Conservation (phyloP, 2,888 invertebrate genomes). For the Hermodice carunculata region DNA sequence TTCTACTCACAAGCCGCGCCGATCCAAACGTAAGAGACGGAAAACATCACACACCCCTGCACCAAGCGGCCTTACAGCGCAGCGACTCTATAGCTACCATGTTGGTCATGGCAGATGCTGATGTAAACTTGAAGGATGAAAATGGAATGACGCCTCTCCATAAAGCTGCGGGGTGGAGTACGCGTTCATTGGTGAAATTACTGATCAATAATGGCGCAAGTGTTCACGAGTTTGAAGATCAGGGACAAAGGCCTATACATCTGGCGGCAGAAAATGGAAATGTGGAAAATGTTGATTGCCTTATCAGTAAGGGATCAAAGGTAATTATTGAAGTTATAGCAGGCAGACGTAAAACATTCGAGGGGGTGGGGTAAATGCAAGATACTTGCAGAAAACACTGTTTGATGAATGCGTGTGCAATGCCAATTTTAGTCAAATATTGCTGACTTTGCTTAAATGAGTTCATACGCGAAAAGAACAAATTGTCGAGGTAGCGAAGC, state of each 20-base stretch:
- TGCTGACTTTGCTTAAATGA: too few species aligned
- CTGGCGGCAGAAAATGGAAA: background rate
- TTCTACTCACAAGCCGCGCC: too few species aligned
- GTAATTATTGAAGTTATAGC: too few species aligned
- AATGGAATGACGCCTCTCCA: background rate
- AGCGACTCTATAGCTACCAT: background rate
- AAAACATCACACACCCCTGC: too few species aligned
- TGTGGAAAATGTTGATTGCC: conserved; percentile 1
- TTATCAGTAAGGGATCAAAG: background rate
- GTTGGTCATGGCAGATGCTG: background rate
- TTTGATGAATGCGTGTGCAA: too few species aligned
- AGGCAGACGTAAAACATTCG: too few species aligned
- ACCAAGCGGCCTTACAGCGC: background rate
- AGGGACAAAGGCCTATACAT: background rate
- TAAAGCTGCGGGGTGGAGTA: background rate
- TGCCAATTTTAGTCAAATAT: too few species aligned
- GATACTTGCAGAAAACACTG: too few species aligned
- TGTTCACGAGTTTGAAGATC: background rate
- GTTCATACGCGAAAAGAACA: too few species aligned
- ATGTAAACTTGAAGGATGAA: background rate
- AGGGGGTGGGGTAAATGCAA: too few species aligned
- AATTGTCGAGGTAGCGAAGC: too few species aligned
- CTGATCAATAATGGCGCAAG: background rate
- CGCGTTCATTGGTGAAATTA: background rate
- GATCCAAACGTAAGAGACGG: too few species aligned